A percentile compares a stretch with the other conserved stretches of the same genome.
Conservation (phyloP, 2,888 invertebrate genomes). For the Polydesmus complanatus region DNA sequence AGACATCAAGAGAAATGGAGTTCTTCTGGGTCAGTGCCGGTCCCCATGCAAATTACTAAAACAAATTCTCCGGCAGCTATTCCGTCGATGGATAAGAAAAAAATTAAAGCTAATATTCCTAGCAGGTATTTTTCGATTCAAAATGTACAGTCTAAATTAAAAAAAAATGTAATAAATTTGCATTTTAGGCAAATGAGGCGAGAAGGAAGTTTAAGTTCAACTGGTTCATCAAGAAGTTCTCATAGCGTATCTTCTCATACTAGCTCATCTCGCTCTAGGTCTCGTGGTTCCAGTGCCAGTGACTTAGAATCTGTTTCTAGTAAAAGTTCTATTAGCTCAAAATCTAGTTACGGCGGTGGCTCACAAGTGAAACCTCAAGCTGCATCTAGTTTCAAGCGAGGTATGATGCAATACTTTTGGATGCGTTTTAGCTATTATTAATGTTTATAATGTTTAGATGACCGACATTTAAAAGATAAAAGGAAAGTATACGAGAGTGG, state of each 20-base stretch:
- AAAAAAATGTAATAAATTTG: too few relatives aligned
- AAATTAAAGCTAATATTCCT: background rate
- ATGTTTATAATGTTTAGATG: background rate
- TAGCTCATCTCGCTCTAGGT: background rate
- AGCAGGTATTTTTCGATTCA: background rate
- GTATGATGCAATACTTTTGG: too few relatives aligned
- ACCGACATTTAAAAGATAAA: background rate
- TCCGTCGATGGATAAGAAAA: background rate
- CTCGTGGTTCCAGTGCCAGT: constrained; percentile 9
- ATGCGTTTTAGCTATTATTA: too few relatives aligned
- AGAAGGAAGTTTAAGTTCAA: background rate
- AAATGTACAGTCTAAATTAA: too few relatives aligned
- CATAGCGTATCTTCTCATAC: background rate
- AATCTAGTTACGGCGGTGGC: constrained; percentile 1
- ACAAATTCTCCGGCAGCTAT: background rate
- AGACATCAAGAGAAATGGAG: background rate
- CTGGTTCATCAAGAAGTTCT: background rate
- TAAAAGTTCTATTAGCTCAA: constrained; percentile 11
- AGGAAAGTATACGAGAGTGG: constrained; percentile 1
- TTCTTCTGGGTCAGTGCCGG: background rate
- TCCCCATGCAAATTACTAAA: background rate
- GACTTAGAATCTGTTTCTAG: constrained; percentile 11
- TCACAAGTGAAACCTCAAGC: background rate
- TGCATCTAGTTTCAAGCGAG: background rate
- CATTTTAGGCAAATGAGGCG: background rate